These are phyloP conservation scores for Xerus rutilus DNA, from an alignment of 2,797 vertebrate genomes.

Conservation along the genomic window DNA sequence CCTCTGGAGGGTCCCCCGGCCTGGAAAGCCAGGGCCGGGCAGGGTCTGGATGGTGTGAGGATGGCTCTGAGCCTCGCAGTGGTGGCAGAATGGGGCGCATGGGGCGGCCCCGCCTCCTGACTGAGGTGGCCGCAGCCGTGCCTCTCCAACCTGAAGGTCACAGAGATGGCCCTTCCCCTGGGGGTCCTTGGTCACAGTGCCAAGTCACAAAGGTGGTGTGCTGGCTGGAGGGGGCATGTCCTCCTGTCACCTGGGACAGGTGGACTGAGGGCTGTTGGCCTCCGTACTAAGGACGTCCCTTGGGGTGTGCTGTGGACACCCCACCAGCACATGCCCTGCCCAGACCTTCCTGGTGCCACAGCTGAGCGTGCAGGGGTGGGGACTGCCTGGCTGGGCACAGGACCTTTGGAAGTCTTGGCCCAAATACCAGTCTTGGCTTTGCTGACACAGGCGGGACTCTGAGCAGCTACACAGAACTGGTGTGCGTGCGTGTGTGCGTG, in stretches of 20 bases:
- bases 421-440: too few species aligned
- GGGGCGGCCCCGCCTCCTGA: too few species aligned
- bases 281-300: background rate
- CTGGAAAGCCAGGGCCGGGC: background rate
- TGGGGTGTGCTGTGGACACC: background rate
- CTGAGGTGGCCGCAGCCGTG: background rate
- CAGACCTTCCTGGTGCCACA: too few species aligned
- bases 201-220: background rate
- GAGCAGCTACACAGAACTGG: too few species aligned
- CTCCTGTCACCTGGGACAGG: background rate
- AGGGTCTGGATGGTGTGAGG: fast-evolving
- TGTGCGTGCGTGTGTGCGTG: fast-evolving
- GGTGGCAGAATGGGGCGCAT: too few species aligned
- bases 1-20: background rate
- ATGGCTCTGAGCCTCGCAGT: background rate
- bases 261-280: background rate
- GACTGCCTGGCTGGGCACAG: too few species aligned
- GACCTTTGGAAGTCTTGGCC: too few species aligned
- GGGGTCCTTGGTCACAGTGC: background rate
- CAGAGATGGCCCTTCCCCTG: background rate
- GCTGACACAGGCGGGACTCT: too few species aligned
- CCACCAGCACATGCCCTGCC: too few species aligned
- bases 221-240: background rate
- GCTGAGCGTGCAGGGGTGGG: background rate
- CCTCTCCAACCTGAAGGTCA: background rate